These are phyloP conservation scores for Poeciliopsis gracilis DNA, from an alignment of 2,797 vertebrate genomes.

Conservation along the genomic window DNA sequence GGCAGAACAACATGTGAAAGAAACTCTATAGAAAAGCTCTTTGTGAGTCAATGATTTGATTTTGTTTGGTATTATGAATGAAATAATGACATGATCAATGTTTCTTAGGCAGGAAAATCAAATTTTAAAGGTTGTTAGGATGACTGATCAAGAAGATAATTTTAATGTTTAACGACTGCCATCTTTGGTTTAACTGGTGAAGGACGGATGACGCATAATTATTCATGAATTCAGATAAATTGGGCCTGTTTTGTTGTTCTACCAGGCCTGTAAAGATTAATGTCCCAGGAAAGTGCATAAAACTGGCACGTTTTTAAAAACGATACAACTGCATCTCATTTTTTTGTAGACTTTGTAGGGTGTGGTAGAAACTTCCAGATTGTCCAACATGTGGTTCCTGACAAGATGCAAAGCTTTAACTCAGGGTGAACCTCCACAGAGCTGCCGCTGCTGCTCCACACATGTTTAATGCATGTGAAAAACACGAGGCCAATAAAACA, in stretches of 20 bases:
- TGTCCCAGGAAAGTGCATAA: background rate
- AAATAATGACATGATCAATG: background rate
- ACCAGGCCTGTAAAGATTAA: background rate
- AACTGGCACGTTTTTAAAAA: slow-evolving; percentile 1
- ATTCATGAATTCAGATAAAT: background rate
- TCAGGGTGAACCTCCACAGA: slow-evolving; percentile 19
- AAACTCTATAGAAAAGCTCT: slow-evolving; percentile 18
- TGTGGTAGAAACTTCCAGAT: background rate
- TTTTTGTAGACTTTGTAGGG: background rate
- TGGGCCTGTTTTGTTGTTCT: background rate
- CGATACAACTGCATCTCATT: background rate
- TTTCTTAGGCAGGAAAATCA: background rate
- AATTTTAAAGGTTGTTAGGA: background rate
- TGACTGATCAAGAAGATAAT: background rate
- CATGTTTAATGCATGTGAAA: slow-evolving; percentile 73
- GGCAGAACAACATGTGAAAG: slow-evolving; percentile 21
- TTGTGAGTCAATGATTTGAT: slow-evolving; percentile 13
- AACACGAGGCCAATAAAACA: slow-evolving; percentile 79
- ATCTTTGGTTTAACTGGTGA: background rate
- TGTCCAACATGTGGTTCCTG: slow-evolving; percentile 7
- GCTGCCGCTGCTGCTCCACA: slow-evolving; percentile 68
- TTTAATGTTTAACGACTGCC: background rate
- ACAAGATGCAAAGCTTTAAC: slow-evolving; percentile 21
- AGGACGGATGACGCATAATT: background rate
- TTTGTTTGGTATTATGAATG: slow-evolving; percentile 7